These are phyloP conservation scores for Pilophorus perplexus DNA, from an alignment of 2,888 invertebrate genomes.

Conservation along the genomic window DNA sequence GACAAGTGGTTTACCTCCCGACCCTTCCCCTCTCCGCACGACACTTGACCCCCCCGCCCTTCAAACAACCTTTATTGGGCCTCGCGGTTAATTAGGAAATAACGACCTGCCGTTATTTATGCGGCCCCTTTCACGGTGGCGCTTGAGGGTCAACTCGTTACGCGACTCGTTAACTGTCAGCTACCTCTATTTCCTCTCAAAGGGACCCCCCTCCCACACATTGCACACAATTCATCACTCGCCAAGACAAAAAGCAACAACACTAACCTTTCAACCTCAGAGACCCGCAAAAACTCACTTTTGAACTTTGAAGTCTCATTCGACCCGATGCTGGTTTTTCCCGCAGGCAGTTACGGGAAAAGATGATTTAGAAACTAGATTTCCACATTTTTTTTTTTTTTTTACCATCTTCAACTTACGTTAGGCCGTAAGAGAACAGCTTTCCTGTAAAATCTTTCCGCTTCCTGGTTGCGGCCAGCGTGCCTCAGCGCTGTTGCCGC, in stretches of 20 bases:
- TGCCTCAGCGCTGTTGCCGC: slow-evolving; percentile 85
- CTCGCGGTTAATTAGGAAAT: slow-evolving; percentile 28
- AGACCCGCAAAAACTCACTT: too few relatives aligned
- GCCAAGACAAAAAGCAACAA: too few relatives aligned
- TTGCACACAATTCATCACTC: too few relatives aligned
- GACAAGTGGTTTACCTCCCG: slow-evolving; percentile 17
- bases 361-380: too few relatives aligned
- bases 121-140: slow-evolving; percentile 21
- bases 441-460: slow-evolving; percentile 82
- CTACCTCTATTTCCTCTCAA: neutral
- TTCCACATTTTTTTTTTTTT: too few relatives aligned
- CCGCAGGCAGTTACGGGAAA: too few relatives aligned
- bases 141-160: slow-evolving; percentile 32
- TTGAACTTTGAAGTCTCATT: too few relatives aligned
- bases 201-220: too few relatives aligned
- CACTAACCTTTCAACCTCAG: too few relatives aligned
- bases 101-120: slow-evolving; percentile 34
- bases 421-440: slow-evolving; percentile 62
- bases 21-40: neutral
- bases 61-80: too few relatives aligned
- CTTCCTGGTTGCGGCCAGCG: slow-evolving; percentile 74
- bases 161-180: slow-evolving; percentile 31
- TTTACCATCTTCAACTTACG: slow-evolving; percentile 51
- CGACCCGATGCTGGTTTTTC: too few relatives aligned
- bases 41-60: too few relatives aligned